Evolutionary conservation across 2,888 invertebrate species (phyloP).

Genomic region (Morpho deidamia): DNA sequence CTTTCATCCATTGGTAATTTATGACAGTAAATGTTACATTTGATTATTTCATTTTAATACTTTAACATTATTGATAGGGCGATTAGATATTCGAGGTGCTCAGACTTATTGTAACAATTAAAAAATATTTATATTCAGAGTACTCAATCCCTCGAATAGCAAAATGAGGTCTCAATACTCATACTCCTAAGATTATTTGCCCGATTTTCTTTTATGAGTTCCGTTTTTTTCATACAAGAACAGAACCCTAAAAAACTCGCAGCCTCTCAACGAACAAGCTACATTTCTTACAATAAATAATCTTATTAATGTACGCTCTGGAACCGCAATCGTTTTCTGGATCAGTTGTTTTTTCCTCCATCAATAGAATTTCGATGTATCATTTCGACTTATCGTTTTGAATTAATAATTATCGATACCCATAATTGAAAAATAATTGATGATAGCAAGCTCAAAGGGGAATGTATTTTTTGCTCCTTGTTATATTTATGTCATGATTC

Average conservation of each 20-base stretch:
- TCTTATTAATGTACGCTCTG: conserved; percentile 21
- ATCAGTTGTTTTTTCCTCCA: conserved; percentile 21
- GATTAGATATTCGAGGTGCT: too few relatives aligned
- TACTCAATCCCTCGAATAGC: too few relatives aligned
- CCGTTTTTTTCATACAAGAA: too few relatives aligned
- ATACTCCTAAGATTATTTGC: too few relatives aligned
- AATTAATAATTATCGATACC: conserved; percentile 21
- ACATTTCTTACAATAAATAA: conserved; percentile 24
- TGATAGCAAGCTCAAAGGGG: conserved; percentile 3
- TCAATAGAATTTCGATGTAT: conserved; percentile 23
- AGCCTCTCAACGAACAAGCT: conserved; percentile 21
- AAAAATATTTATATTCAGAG: too few relatives aligned
- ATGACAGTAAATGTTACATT: too few relatives aligned
- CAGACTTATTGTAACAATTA: too few relatives aligned
- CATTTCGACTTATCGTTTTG: conserved; percentile 22
- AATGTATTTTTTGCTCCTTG: conserved; percentile 1
- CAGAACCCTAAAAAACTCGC: conserved; percentile 12
- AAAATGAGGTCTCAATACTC: too few relatives aligned
- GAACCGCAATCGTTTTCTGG: conserved; percentile 24
- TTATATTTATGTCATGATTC: conserved; percentile 4
- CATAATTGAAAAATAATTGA: conserved; percentile 17
- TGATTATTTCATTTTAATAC: too few relatives aligned
- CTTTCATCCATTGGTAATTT: too few relatives aligned
- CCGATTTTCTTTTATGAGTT: too few relatives aligned
- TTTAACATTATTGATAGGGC: too few relatives aligned